phyloP scores from a whole-genome alignment of 2,113 vertebrate species.

The Hepsetus odoe region DNA sequence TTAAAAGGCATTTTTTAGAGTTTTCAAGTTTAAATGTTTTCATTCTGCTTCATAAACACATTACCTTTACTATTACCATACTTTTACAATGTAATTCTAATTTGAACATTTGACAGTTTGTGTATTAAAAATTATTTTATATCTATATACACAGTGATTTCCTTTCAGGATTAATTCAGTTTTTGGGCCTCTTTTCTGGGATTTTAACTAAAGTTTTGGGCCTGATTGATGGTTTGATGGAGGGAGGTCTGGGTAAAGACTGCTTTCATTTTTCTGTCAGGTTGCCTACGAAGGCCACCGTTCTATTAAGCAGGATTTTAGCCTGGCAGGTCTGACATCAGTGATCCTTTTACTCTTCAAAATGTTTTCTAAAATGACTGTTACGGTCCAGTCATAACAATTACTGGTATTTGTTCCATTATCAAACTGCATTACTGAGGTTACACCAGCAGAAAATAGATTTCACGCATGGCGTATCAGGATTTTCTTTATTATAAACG shows the following conservation, averaged over 20 bases:
- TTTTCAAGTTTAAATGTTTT: too few species aligned
- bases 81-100: too few species aligned
- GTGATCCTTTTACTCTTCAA: neutral
- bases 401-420: conserved; percentile 52
- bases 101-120: too few species aligned
- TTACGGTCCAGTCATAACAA: conserved; percentile 44
- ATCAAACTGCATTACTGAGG: conserved; percentile 50
- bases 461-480: conserved; percentile 46
- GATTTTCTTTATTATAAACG: conserved; percentile 39
- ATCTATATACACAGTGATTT: too few species aligned
- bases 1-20: too few species aligned
- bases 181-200: too few species aligned
- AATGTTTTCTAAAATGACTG: conserved; percentile 23
- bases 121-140: too few species aligned
- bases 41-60: too few species aligned
- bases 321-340: conserved; percentile 8
- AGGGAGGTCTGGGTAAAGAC: neutral
- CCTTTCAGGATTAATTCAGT: too few species aligned
- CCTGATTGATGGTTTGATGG: too few species aligned
- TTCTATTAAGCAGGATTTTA: neutral
- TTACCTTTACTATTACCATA: too few species aligned
- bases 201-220: too few species aligned
- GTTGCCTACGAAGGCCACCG: neutral
- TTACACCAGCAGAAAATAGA: conserved; percentile 51
- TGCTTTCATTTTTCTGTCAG: neutral